Evolutionary conservation across 2,797 vertebrate genomes (phyloP), one percentile per base, ranked within the genome.

Genomic region (Arnoldichthys spilopterus): DNA sequence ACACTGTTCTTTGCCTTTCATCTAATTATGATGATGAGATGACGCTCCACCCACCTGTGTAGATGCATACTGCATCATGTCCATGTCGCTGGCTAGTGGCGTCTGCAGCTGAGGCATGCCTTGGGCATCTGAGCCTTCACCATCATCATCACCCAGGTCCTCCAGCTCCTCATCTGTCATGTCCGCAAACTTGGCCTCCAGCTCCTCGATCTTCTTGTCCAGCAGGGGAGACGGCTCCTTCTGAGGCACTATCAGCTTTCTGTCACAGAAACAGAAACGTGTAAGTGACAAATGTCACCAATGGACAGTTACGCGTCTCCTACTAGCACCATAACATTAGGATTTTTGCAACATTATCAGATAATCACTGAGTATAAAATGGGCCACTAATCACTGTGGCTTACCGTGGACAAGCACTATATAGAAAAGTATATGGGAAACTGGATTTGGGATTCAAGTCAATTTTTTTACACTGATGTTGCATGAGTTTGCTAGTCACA

Each of bases 141-240:
- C 95, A 73, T 99, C 98, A 78, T 99, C 97, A 77, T 99, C 98
- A 77, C 96, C 96, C 86, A 98, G 94, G 71, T 99, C 98, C 85
- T 99, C 98, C 72, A 98, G 93, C 74, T 99, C 97, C 84, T 98
- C 96, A 72, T 98, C 96, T 37, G 97, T 97, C 93, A 98, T 93
- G 83, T 98, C 97, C 0, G 97, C 97, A 94, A 99, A 99, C 89
- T 98, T 98, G 20, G 97, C 97, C 91, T 99, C 98, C 80, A 99
- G 90, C 85, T 96, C 95, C 78, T 97, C 96, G 63, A 99, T 99
- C 90, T 99, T 99, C 90, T 92, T 96, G 90, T 99, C 96, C 84
- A 99, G 90, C 54, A 99, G 92, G 37, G 97, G 97, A 77, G 97
- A 99, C 0, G 97, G 97, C 71, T 99, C 97, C 81, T 99, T 99